Conservation (phyloP, 2,797 vertebrate species). For the Phoeniculus purpureus region DNA sequence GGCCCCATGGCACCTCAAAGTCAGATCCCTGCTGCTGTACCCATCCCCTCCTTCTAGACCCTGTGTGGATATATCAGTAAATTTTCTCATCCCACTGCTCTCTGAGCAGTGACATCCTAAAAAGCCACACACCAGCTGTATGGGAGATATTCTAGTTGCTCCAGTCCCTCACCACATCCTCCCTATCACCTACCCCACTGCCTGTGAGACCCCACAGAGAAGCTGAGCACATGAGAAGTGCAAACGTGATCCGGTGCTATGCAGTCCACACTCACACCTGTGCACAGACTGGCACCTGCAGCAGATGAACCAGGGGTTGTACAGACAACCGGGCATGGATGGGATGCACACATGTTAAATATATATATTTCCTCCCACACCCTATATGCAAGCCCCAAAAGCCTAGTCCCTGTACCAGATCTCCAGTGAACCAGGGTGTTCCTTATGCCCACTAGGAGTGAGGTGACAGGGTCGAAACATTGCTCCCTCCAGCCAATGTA, state of each 20-base stretch:
- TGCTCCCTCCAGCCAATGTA: neutral
- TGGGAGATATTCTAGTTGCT: neutral
- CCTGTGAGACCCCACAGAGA: fast-evolving
- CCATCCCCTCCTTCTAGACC: neutral
- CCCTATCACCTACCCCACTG: neutral
- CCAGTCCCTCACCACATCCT: fast-evolving
- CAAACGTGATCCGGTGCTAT: neutral
- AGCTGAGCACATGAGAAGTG: fast-evolving
- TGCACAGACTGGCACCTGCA: fast-evolving
- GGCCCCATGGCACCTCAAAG: fast-evolving
- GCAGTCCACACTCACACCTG: neutral
- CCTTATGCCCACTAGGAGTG: neutral
- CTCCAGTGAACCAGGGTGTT: neutral
- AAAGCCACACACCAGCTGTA: neutral
- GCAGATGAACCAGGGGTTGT: neutral
- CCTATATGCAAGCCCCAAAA: fast-evolving
- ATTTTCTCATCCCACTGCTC: fast-evolving
- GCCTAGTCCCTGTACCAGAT: fast-evolving
- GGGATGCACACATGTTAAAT: neutral
- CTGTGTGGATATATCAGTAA: fast-evolving
- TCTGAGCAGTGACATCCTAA: neutral
- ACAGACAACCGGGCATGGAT: neutral
- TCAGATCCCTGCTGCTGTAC: neutral
- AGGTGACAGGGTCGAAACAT: fast-evolving
- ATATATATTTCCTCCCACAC: neutral